Conservation (phyloP, 2,797 vertebrate genomes). For the Pangasius macronema region DNA sequence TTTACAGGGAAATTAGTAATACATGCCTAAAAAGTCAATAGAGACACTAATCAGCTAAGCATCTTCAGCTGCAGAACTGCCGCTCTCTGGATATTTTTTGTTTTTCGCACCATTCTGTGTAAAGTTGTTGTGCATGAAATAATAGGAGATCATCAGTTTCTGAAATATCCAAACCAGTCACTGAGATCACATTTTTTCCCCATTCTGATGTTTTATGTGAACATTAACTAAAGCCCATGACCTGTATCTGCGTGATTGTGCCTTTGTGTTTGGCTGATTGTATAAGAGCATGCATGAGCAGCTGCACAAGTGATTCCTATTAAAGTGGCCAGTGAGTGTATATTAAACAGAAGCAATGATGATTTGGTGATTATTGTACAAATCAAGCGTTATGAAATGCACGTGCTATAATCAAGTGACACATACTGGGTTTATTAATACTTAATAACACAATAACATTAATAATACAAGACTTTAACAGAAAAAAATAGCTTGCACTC, state of each 20-base stretch:
- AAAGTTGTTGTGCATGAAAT: background rate
- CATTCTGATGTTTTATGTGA: background rate
- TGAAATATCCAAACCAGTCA: background rate
- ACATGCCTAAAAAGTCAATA: background rate
- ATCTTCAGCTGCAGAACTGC: background rate
- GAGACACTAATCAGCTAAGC: background rate
- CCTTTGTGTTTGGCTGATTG: background rate
- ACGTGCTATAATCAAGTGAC: background rate
- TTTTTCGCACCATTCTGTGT: background rate
- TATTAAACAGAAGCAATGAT: background rate
- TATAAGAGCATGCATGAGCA: background rate
- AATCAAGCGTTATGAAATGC: background rate
- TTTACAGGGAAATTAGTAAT: background rate
- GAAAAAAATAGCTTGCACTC: too few species aligned
- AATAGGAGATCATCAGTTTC: background rate
- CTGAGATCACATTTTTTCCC: background rate
- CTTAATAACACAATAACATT: background rate
- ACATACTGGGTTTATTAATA: background rate
- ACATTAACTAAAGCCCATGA: background rate
- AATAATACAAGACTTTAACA: background rate
- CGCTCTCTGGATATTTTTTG: background rate
- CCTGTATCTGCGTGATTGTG: background rate
- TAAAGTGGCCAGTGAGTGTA: background rate
- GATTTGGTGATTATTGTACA: background rate
- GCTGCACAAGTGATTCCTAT: background rate